Evolutionary conservation across 2,113 vertebrate genomes (phyloP), one percentile per base, ranked within the genome.

Genomic region (Agapornis roseicollis): DNA sequence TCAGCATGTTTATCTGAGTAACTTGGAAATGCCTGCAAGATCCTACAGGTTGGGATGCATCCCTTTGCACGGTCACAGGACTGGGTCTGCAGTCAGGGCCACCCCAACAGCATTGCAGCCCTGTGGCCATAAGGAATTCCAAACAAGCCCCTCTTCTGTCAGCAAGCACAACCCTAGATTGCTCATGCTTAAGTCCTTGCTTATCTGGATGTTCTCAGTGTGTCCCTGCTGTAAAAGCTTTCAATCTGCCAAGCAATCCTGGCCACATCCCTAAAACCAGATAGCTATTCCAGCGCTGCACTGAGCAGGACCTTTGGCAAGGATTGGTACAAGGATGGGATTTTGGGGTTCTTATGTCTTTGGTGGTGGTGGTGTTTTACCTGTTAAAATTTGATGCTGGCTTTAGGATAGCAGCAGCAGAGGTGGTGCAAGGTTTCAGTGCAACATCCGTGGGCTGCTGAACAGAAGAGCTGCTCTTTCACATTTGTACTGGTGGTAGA

Each of bases 401-500:
- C 72, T 80, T 87, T 35, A 22, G 50, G 72, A 6, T 8, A 11
- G 90, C 52, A 22, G 80, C 52, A 37, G 37, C 1, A 1, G 15
- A 8, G 42, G 9, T 13, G 33, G 56, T 7, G 23, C 31, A 1
- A 24, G 60, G 73, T 29, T 63, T 70, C 35, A 3, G 61, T 7
- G 22, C 25, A 8, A 6, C 0, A 3, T 22, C 63, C 47, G 41
- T 0, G 1, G 63, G 70, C 10, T 35, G 46, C 27, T 44, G 68
- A 44, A 11, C 7, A 11, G 70, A 14, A 47, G 69, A 72, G 64
- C 46, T 55, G 31, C 58, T 44, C 46, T 55, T 60, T 33, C 17
- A 7, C 2, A 0, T 65, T 41, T 1, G 0, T 49, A 0, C 19
- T 50, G 55, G n/a, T 29, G 74, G 52, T 12, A 28, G 69, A 72